phyloP scores from a whole-genome alignment of 2,888 invertebrate genomes.

The Anodontia alba region DNA sequence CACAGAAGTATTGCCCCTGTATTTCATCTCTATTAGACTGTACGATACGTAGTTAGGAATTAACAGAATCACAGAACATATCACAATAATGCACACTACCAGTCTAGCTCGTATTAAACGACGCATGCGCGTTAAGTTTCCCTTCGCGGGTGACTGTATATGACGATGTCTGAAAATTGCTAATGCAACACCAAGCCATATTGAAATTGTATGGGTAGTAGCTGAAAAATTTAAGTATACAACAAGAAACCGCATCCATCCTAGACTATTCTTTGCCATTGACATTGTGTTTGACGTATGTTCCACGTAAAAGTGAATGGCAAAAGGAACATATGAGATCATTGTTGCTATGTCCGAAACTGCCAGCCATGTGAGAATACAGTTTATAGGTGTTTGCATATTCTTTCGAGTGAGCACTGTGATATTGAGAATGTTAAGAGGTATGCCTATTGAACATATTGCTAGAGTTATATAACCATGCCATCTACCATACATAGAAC shows the following conservation, averaged over 20 bases:
- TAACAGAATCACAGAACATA: constrained; percentile 92
- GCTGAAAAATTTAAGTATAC: constrained; percentile 97
- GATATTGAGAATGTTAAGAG: constrained; percentile 95
- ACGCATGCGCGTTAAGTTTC: constrained; percentile 85
- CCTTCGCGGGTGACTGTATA: constrained; percentile 91
- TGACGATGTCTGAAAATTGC: constrained; percentile 94
- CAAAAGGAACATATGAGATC: constrained; percentile 94
- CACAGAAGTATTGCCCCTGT: constrained; percentile 52
- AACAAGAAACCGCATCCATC: constrained; percentile 84
- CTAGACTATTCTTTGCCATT: constrained; percentile 76
- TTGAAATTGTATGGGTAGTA: constrained; percentile 94
- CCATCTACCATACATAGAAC: constrained; percentile 82
- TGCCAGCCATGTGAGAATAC: constrained; percentile 93
- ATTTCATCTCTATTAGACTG: constrained; percentile 86
- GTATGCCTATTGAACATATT: constrained; percentile 95
- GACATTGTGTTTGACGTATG: constrained; percentile 66
- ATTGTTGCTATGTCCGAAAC: constrained; percentile 98
- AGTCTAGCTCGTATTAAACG: constrained; percentile 88
- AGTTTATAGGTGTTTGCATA: constrained; percentile 95
- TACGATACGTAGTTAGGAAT: constrained; percentile 93
- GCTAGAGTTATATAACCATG: constrained; percentile 94
- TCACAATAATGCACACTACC: constrained; percentile 92
- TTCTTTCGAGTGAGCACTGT: constrained; percentile 93
- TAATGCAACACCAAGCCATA: constrained; percentile 95
- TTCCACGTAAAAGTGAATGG: constrained; percentile 87